Base-by-base conservation (phyloP, 2,113 vertebrate genomes). In the Podarcis raffonei region DNA sequence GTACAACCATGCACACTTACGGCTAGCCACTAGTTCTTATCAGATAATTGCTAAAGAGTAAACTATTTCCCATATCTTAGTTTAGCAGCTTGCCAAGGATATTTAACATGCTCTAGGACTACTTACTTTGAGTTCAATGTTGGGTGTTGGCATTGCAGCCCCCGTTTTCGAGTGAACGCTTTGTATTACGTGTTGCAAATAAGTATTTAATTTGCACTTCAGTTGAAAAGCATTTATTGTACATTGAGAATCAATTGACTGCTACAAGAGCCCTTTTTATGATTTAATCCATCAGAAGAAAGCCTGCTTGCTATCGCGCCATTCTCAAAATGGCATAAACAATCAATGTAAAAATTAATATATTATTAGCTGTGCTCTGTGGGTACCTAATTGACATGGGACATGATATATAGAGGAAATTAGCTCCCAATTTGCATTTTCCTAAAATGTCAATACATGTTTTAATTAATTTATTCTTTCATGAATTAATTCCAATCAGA, bases 131-230 rank as follows among this genome's bases (percentile, higher is more conserved):
- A 62, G 53, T 84, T 89, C 37, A 65, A 88, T 15, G 65, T 75
- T 92, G 53, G 81, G 65, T 84, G 48, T 76, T 72, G 89, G 78
- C 87, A 91, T 79, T 79, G 71, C 57, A 83, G 12, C 22, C 48
- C 76, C 37, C 6, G 90, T 84, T 82, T 77, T 53, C 53, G 37
- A 74, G 15, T 93, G 87, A 92, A 90, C 85, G 81, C 8, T 91
- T 93, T 93, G 69, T 71, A 83, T 89, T 87, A 85, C 71, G 48
- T 78, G 39, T 83, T 93, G 86, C 91, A 95, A 93, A 86, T 90
- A 95, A 90, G 81, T 89, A 88, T 92, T 95, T 94, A 91, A 95
- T 94, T 94, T 95, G 84, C 84, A 94, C 72, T 95, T 95, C 91
- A 92, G 91, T 92, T 93, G 85, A 90, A 76, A 91, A 77, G 25